phyloP scores from a whole-genome alignment of 92 coral and sea anemone genomes.

The Epizoanthus rinbou region DNA sequence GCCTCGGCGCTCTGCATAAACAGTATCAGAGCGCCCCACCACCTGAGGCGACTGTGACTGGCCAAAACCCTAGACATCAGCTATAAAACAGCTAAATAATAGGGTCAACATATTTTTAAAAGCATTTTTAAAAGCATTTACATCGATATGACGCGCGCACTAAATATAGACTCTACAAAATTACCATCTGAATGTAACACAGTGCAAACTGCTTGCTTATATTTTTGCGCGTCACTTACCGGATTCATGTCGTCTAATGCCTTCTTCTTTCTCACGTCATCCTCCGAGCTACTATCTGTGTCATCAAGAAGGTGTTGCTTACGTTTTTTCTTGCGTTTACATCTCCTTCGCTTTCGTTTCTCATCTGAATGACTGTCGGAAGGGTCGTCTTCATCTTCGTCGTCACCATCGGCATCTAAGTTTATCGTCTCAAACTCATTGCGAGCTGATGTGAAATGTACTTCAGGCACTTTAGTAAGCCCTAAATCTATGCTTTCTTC shows the following conservation, averaged over 20 bases:
- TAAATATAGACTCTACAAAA: constrained; percentile 10
- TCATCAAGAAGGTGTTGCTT: constrained; percentile 66
- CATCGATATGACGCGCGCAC: constrained; percentile 10
- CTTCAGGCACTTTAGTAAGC: constrained; percentile 59
- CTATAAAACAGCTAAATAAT: too few relatives aligned
- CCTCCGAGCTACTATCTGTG: constrained; percentile 92
- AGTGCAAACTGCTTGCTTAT: neutral
- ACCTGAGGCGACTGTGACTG: too few relatives aligned
- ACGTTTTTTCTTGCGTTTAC: constrained; percentile 82
- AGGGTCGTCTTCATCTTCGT: constrained; percentile 79
- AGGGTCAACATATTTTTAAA: too few relatives aligned
- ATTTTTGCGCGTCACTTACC: constrained; percentile 50
- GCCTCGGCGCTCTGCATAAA: too few relatives aligned
- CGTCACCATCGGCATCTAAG: constrained; percentile 92
- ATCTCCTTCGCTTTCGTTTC: constrained; percentile 64
- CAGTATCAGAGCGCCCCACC: too few relatives aligned
- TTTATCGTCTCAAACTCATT: constrained; percentile 87
- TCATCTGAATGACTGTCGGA: constrained; percentile 73
- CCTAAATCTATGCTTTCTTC: constrained; percentile 75
- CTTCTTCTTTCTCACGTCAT: constrained; percentile 62
- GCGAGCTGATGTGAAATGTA: constrained; percentile 53
- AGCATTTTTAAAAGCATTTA: too few relatives aligned
- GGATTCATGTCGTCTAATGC: constrained; percentile 69
- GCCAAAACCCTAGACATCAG: too few relatives aligned
- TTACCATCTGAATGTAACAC: neutral